Base-by-base conservation (phyloP, 2,888 invertebrate genomes). In the Callyntrura guangdongensis region DNA sequence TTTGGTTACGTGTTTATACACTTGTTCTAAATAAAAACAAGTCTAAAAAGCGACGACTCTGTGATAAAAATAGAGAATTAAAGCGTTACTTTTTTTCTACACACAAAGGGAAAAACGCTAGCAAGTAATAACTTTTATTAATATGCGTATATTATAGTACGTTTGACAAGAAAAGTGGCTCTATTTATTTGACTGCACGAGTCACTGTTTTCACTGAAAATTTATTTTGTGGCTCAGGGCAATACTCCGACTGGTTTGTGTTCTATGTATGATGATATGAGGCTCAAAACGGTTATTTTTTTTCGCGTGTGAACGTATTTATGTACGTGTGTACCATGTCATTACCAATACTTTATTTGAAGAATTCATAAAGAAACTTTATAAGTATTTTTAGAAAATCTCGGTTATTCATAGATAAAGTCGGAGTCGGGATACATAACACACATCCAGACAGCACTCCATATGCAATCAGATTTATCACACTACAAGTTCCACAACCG, bases 31-130 rank as follows among this genome's bases (percentile, higher is more conserved):
- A n/a, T n/a, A 2, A 36, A 27, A 67, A 25, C 0, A 12, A 53
- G 53, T 5, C 3, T 36, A 64, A 64, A 25, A 17, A 22, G 4
- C n/a, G 69, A 69, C 14, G 74, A 74, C 36, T 2, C 45, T 9
- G 72, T 17, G 72, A 47, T n/a, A 67, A 67, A 67, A 14, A n/a
- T 11, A 49, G 17, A 22, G 25, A 74, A 74, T 74, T 74, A 49
- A 49, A 72, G 47, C 61, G 20, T 61, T n/a, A 20, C 61, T 20
- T 61, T 61, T n/a, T n/a, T n/a, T n/a, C n/a, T 36, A 36, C 36
- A 36, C 6, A 6, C 36, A n/a, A n/a, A n/a, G n/a, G n/a, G 72
- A 49, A 45, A 86, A 86, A 86, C 74, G 74, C 61, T 22, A 86
- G 47, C 36, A 36, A 36, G 36, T 4, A 36, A 36, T 36, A 36